These are phyloP conservation scores for Clusia tigrina DNA, from an alignment of 2,888 invertebrate species.

Conservation along the genomic window DNA sequence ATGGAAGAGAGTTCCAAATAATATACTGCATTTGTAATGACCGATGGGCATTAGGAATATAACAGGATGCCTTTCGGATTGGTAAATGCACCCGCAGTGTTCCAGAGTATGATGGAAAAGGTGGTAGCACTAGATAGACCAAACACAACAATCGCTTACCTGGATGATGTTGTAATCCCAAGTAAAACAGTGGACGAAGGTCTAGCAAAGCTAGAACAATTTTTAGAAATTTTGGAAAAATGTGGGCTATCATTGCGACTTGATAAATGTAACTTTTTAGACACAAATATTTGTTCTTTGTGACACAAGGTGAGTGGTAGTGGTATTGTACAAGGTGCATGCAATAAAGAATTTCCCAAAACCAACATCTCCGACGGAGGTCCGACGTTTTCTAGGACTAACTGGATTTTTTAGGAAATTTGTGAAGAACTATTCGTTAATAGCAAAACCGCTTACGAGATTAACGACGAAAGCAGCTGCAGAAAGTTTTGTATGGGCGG, in stretches of 20 bases:
- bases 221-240: slow-evolving; percentile 17
- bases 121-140: slow-evolving; percentile 11
- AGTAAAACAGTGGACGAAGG: slow-evolving; percentile 23
- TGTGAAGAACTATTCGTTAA: too few relatives aligned
- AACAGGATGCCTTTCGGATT: slow-evolving; percentile 24
- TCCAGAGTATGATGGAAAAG: slow-evolving; percentile 24
- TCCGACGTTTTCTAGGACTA: slow-evolving; percentile 14
- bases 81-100: slow-evolving; percentile 28
- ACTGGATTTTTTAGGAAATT: slow-evolving; percentile 22
- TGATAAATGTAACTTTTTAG: slow-evolving; percentile 33
- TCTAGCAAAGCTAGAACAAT: slow-evolving; percentile 6
- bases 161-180: slow-evolving; percentile 33
- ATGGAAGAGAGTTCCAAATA: background rate
- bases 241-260: slow-evolving; percentile 27
- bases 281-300: slow-evolving; percentile 23
- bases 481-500: too few relatives aligned
- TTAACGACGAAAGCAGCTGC: too few relatives aligned
- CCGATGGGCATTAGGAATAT: slow-evolving; percentile 7
- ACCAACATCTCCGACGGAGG: slow-evolving; percentile 19
- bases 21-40: slow-evolving; percentile 2
- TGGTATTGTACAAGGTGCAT: slow-evolving; percentile 20
- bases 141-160: slow-evolving; percentile 19
- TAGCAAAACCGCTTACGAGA: too few relatives aligned
- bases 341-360: slow-evolving; percentile 26
- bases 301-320: slow-evolving; percentile 17